Conservation (phyloP, 2,113 vertebrate species). For the Brienomyrus brachyistius region DNA sequence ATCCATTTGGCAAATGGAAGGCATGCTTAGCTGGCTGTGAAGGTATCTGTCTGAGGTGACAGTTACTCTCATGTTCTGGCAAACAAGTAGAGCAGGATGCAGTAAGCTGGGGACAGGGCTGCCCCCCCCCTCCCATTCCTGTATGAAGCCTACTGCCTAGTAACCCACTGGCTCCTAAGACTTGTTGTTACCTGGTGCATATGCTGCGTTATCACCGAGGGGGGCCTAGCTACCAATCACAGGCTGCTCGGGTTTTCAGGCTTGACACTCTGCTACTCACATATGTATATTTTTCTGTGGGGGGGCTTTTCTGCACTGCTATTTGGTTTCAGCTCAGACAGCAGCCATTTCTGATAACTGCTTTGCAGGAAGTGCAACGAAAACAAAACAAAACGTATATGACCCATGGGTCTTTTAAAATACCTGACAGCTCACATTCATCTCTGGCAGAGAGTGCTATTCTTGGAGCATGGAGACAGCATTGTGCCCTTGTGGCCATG, state of each 20-base stretch:
- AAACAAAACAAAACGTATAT: not conserved
- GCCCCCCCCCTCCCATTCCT: not conserved
- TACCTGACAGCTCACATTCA: not conserved
- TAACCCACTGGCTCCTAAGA: not conserved
- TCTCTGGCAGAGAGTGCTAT: not conserved
- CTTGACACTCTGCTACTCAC: not conserved
- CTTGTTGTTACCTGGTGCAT: not conserved
- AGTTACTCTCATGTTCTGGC: not conserved
- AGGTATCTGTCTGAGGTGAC: not conserved
- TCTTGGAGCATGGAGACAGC: not conserved
- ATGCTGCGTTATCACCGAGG: not conserved
- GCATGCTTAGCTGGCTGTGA: not conserved
- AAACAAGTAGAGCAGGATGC: not conserved
- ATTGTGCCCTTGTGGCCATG: not conserved
- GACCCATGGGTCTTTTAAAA: not conserved
- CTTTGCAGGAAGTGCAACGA: not conserved
- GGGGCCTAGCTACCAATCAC: not conserved
- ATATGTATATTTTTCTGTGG: not conserved
- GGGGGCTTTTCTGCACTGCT: not conserved
- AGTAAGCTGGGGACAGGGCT: not conserved
- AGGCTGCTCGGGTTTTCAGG: not conserved
- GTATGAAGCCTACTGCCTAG: not conserved
- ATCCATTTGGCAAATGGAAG: not conserved
- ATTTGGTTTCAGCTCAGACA: not conserved
- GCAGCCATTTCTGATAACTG: not conserved